Evolutionary conservation across 2,797 vertebrate species (phyloP).

Genomic region (Ctenopoma multispine): DNA sequence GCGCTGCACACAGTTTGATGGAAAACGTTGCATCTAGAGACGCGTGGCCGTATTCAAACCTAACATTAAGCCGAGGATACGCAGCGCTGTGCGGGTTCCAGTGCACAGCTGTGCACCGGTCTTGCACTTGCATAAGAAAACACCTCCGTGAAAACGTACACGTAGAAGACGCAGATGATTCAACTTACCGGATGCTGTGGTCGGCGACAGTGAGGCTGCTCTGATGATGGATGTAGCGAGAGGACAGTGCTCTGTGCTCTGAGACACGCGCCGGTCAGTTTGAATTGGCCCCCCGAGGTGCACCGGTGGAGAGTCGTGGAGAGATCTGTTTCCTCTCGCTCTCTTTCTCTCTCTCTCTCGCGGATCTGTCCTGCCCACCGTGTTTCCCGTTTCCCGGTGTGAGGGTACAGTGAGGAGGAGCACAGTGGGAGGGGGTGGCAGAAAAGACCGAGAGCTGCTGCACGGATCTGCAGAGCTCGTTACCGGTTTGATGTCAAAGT

Average conservation of each 20-base stretch:
- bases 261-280: conserved; percentile 73
- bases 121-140: not conserved
- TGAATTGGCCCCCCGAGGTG: conserved; percentile 71
- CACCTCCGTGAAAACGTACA: not conserved
- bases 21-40: not conserved
- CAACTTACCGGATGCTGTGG: conserved; percentile 42
- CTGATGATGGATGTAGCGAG: conserved; percentile 2
- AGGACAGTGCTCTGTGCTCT: conserved; percentile 26
- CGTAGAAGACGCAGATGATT: not conserved
- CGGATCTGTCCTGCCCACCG: conserved; percentile 27
- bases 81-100: not conserved
- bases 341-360: conserved; percentile 17
- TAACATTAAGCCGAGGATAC: not conserved
- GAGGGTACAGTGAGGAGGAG: conserved; percentile 28
- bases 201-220: conserved; percentile 24
- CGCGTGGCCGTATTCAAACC: not conserved
- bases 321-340: conserved; percentile 32
- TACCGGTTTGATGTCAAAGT: no score
- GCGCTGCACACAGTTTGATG: not conserved
- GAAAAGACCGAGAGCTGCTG: not conserved
- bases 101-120: not conserved
- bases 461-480: conserved; percentile 7
- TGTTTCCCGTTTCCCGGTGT: conserved; percentile 19
- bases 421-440: not conserved
- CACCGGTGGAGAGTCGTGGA: conserved; percentile 34